These are phyloP conservation scores for Ferrisia virgata DNA, from an alignment of 2,888 invertebrate species.

Conservation along the genomic window DNA sequence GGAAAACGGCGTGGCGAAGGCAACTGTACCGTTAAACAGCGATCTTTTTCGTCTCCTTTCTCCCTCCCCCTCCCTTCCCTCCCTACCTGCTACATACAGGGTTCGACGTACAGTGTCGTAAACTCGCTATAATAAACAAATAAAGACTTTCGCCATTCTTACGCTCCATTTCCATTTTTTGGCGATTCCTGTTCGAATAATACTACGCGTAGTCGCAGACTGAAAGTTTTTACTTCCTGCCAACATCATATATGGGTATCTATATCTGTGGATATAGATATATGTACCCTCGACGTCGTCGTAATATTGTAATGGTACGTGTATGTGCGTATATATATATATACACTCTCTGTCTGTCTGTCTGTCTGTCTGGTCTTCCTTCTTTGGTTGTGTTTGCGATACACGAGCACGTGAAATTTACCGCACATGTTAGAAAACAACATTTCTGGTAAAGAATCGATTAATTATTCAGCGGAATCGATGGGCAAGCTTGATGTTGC, in stretches of 20 bases:
- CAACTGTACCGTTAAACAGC: background rate
- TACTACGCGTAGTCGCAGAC: background rate
- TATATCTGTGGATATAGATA: too few relatives aligned
- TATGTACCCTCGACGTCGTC: too few relatives aligned
- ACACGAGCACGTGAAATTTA: background rate
- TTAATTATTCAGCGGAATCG: background rate
- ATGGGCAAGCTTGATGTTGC: too few relatives aligned
- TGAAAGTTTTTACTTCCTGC: background rate
- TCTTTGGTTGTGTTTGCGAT: too few relatives aligned
- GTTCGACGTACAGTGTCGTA: background rate
- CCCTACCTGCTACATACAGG: too few relatives aligned
- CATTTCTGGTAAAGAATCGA: background rate
- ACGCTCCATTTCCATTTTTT: conserved; percentile 5
- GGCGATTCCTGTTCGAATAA: background rate
- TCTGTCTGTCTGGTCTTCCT: too few relatives aligned
- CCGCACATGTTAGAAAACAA: background rate
- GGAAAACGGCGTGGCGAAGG: background rate
- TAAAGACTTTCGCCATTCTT: background rate
- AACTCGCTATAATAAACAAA: conserved; percentile 9
- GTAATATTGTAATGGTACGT: background rate
- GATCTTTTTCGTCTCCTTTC: background rate
- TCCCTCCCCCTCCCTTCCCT: too few relatives aligned
- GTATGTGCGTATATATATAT: too few relatives aligned
- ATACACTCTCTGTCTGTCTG: too few relatives aligned
- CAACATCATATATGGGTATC: too few relatives aligned